Base-by-base conservation (phyloP, 2,113 vertebrate species). In the Hoplias malabaricus region DNA sequence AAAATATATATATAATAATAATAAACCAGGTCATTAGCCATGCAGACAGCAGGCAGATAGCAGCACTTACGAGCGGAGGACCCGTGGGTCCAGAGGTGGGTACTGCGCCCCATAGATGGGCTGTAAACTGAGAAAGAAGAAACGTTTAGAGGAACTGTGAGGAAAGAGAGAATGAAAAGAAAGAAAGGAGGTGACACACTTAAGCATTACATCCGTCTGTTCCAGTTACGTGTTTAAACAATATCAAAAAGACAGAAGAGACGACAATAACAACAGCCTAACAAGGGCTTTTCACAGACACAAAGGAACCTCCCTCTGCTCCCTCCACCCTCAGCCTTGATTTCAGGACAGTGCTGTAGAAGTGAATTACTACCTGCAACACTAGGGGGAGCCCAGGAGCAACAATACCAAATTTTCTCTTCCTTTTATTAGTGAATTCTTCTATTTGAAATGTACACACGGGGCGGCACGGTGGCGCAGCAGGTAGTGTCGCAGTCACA, bases 41-140 rank as follows among this genome's bases (percentile, higher is more conserved):
- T 59, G 66, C 84, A 75, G 27, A 34, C 21, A 19, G 65, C 73
- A 6, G 13, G 62, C 78, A 14, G 54, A 25, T n/a, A 7, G 13
- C 5, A 77, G 72, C 83, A 93, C 96, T 94, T 92, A 98, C 97
- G 92, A 93, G 87, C 95, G 95, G 79, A 94, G 93, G 85, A 96
- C 90, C 33, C 92, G 90, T 6, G 96, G 95, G 74, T 99, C 96
- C 71, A 99, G 88, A 0, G 96, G 96, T 31, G 96, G 97, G 73
- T 99, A 96, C 85, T 97, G 96, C 6, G 96, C 96, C 89, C 97
- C 97, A 73, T 99, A 99, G 50, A 99, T 97, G 1, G 96, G 96
- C 31, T 97, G 96, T 77, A 98, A 95, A 66, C 97, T 99, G 86
- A 75, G 48, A 81, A 67, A 78, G 61, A 81, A 23, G 70, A 74